These are phyloP conservation scores for Okamejei kenojei DNA, from an alignment of 2,797 vertebrate genomes.

Conservation along the genomic window DNA sequence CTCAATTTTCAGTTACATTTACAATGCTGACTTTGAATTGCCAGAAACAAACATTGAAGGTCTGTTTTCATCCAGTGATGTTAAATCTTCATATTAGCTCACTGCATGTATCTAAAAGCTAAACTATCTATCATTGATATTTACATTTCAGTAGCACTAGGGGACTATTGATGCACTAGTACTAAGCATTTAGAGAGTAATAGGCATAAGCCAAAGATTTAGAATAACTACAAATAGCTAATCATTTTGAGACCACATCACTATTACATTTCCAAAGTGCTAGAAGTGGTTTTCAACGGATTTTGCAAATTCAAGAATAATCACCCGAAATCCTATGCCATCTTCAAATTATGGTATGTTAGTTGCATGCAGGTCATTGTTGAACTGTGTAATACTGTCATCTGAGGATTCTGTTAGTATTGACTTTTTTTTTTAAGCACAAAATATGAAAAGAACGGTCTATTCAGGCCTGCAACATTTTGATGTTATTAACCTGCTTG, in stretches of 20 bases:
- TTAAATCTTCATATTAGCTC: background rate
- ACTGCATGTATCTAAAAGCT: background rate
- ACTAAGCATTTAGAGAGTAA: background rate
- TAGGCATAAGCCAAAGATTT: background rate
- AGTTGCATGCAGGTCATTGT: background rate
- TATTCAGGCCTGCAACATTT: background rate
- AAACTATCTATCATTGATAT: background rate
- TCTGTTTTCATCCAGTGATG: background rate
- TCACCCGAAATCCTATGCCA: background rate
- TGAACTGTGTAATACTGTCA: background rate
- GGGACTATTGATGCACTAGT: background rate
- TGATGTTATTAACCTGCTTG: conserved; percentile 19
- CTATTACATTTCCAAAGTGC: background rate
- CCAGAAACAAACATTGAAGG: background rate
- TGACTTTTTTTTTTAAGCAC: background rate
- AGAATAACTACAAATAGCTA: background rate
- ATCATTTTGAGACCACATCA: background rate
- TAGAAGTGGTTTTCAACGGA: background rate
- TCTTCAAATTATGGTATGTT: background rate
- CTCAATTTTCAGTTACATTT: background rate
- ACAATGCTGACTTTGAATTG: background rate
- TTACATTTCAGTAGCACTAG: background rate
- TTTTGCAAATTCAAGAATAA: background rate
- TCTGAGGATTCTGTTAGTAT: conserved; percentile 14
- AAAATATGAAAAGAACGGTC: conserved; percentile 23